phyloP scores from a whole-genome alignment of 2,113 vertebrate species.

The Phaetusa simplex region DNA sequence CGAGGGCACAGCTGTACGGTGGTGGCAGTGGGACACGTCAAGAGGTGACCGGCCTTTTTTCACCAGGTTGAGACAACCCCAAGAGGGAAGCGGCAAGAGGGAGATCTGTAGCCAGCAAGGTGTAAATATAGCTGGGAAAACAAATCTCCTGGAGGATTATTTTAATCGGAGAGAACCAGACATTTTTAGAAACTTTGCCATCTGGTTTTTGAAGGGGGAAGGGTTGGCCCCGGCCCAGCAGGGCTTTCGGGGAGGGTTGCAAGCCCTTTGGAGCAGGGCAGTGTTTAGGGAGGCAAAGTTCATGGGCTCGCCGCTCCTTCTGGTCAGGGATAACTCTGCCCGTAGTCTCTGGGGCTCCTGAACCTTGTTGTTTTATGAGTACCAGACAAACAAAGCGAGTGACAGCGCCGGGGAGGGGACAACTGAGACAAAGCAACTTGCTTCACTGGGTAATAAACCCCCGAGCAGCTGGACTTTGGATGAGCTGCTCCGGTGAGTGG shows the following conservation, averaged over 20 bases:
- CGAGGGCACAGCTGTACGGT: fast-evolving
- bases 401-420: neutral
- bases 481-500: neutral
- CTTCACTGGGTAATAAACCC: neutral
- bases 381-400: fast-evolving
- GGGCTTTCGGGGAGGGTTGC: neutral
- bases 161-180: neutral
- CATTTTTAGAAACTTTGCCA: neutral
- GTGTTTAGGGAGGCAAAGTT: constrained; percentile 43
- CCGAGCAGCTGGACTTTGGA: constrained; percentile 47
- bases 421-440: neutral
- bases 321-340: neutral
- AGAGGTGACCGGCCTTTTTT: fast-evolving
- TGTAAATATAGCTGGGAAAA: neutral
- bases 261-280: neutral
- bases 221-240: neutral
- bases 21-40: fast-evolving
- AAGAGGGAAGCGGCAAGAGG: neutral
- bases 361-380: neutral
- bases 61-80: neutral
- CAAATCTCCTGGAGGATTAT: neutral
- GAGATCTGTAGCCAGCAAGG: neutral
- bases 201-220: neutral
- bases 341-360: neutral
- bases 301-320: neutral